These are phyloP conservation scores for Phania funesta DNA, from an alignment of 2,888 invertebrate genomes.

Conservation along the genomic window DNA sequence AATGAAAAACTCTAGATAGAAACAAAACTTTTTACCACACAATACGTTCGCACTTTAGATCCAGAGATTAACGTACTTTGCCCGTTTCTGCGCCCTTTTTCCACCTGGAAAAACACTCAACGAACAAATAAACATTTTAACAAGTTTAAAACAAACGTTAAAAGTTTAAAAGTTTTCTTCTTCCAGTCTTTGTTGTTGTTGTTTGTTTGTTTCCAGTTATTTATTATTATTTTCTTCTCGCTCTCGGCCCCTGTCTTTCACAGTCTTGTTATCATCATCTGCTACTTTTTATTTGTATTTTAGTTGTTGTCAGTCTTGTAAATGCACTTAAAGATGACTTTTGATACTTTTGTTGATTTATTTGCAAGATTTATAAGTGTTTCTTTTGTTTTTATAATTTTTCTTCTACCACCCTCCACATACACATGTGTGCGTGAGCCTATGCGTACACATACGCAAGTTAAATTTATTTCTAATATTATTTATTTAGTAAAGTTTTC, in stretches of 20 bases:
- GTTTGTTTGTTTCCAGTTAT: slow-evolving; percentile 23
- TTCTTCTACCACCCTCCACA: background rate
- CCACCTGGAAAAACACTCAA: slow-evolving; percentile 54
- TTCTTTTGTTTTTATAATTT: slow-evolving; percentile 46
- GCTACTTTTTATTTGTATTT: background rate
- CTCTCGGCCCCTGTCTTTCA: background rate
- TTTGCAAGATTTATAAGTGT: slow-evolving; percentile 38
- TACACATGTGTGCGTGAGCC: background rate
- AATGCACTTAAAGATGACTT: slow-evolving; percentile 56
- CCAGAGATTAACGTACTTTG: slow-evolving; percentile 18
- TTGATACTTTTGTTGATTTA: slow-evolving; percentile 42
- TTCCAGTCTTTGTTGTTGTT: background rate
- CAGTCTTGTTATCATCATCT: slow-evolving; percentile 8
- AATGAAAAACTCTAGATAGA: slow-evolving; percentile 3
- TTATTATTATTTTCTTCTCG: slow-evolving; percentile 34
- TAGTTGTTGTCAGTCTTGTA: slow-evolving; percentile 33
- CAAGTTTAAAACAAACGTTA: slow-evolving; percentile 64
- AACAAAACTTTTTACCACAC: slow-evolving; percentile 47
- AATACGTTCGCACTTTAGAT: slow-evolving; percentile 28
- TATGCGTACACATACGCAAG: background rate
- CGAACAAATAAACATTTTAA: slow-evolving; percentile 63
- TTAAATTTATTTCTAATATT: background rate
- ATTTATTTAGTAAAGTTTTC: slow-evolving; percentile 1
- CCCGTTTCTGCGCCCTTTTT: background rate
- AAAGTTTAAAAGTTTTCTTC: slow-evolving; percentile 44